Percentiles rank a stretch among this genome's conserved stretches.
Evolutionary conservation across 1,140 invertebrate genomes (phyloP).

Genomic region (Bombus confusus): DNA sequence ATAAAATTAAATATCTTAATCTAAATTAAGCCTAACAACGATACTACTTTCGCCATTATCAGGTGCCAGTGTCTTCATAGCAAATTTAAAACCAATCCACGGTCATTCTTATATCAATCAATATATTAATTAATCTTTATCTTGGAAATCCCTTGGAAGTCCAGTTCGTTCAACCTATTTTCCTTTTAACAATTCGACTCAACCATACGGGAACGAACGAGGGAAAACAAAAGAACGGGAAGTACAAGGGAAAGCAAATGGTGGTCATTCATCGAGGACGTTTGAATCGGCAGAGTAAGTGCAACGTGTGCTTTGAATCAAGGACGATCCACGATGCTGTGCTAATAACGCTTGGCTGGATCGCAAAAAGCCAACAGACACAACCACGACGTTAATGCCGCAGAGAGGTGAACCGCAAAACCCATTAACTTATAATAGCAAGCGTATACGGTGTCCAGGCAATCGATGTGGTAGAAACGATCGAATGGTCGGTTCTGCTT

Average conservation of each 20-base stretch:
- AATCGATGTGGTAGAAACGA: not conserved
- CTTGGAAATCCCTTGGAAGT: not conserved
- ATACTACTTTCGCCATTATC: too few species aligned
- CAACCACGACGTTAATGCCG: slow-evolving; percentile 16
- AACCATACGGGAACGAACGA: not conserved
- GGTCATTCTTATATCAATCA: not conserved
- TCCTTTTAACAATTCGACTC: not conserved
- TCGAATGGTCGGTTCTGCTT: not conserved
- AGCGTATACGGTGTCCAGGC: not conserved
- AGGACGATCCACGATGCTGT: slow-evolving; percentile 32
- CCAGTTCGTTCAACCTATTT: not conserved
- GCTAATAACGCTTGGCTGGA: not conserved
- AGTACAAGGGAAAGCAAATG: not conserved
- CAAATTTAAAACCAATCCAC: too few species aligned
- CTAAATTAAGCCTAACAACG: too few species aligned
- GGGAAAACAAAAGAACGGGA: not conserved
- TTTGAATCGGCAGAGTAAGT: slow-evolving; percentile 11
- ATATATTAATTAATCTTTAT: too few species aligned
- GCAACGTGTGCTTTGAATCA: not conserved
- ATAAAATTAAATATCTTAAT: not conserved
- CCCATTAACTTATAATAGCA: slow-evolving; percentile 38
- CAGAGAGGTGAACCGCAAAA: not conserved
- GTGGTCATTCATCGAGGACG: not conserved
- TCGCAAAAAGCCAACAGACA: slow-evolving; percentile 17
- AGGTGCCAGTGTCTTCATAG: not conserved